Evolutionary conservation across 2,797 vertebrate species (phyloP).

Genomic region (Sebastes goodei): DNA sequence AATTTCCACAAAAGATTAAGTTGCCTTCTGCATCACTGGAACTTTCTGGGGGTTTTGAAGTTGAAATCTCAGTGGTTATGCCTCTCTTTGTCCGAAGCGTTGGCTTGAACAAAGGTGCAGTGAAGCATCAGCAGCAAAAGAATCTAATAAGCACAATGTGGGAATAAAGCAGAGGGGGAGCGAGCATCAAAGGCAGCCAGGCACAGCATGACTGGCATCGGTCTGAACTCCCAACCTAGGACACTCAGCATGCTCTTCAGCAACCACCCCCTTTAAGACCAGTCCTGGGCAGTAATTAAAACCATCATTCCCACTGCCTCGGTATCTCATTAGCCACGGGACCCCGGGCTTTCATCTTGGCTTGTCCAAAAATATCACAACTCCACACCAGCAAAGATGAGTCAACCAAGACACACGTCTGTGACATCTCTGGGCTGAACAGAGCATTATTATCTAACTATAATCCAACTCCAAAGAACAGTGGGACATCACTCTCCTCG

Average conservation of each 20-base stretch:
- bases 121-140: conserved; percentile 73
- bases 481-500: conserved; percentile 43
- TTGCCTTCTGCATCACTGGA: conserved; percentile 68
- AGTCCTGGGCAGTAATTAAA: conserved; percentile 98
- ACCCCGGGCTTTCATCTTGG: conserved; percentile 91
- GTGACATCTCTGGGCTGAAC: conserved; percentile 55
- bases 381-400: conserved; percentile 65
- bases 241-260: conserved; percentile 86
- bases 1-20: conserved; percentile 75
- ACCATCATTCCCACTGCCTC: conserved; percentile 93
- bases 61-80: conserved; percentile 69
- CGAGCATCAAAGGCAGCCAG: conserved; percentile 95
- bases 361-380: conserved; percentile 88
- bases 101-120: conserved; percentile 78
- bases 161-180: conserved; percentile 89
- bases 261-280: conserved; percentile 86
- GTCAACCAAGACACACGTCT: conserved; percentile 56
- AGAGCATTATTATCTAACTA: conserved; percentile 49
- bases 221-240: conserved; percentile 96
- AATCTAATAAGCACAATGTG: conserved; percentile 84
- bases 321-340: conserved; percentile 96
- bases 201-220: conserved; percentile 96
- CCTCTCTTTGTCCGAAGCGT: conserved; percentile 69
- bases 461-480: conserved; percentile 56
- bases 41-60: conserved; percentile 69